These are phyloP conservation scores for Trematocara unimaculatum DNA, from an alignment of 2,113 vertebrate genomes.

Conservation along the genomic window DNA sequence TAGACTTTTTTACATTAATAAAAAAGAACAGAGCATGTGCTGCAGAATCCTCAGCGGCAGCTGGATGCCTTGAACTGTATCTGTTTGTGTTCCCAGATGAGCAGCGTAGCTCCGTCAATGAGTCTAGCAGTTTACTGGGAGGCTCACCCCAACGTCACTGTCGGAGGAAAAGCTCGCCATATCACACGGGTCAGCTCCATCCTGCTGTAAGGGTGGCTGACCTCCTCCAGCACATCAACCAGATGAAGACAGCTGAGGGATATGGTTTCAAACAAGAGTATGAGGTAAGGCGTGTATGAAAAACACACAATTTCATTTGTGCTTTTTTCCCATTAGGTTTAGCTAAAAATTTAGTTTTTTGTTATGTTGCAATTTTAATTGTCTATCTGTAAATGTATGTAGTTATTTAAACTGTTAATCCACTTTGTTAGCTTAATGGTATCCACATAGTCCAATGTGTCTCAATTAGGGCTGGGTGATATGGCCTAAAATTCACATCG, in stretches of 20 bases:
- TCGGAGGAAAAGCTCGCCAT: slow-evolving; percentile 87
- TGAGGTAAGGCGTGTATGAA: slow-evolving; percentile 71
- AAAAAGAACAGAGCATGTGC: neutral
- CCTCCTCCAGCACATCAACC: slow-evolving; percentile 95
- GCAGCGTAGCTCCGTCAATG: slow-evolving; percentile 83
- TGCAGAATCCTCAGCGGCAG: neutral
- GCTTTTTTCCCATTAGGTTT: neutral
- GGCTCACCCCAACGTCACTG: slow-evolving; percentile 78
- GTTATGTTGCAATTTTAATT: neutral
- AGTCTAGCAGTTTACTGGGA: slow-evolving; percentile 89
- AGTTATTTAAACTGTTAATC: neutral
- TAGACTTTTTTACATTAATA: slow-evolving; percentile 7
- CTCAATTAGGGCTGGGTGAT: neutral
- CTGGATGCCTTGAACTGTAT: neutral
- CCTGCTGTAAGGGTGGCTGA: slow-evolving; percentile 88
- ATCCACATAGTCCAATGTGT: neutral
- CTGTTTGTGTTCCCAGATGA: slow-evolving; percentile 72
- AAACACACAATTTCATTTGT: neutral
- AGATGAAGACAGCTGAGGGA: slow-evolving; percentile 94
- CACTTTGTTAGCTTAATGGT: neutral
- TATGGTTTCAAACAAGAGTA: slow-evolving; percentile 97
- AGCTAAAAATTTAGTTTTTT: neutral
- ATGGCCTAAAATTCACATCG: too few species aligned
- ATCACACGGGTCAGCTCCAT: slow-evolving; percentile 91
- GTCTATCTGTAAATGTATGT: neutral